Evolutionary conservation across 2,797 vertebrate species (phyloP), one percentile per base, ranked within the genome.

Genomic region (Knipowitschia caucasica): DNA sequence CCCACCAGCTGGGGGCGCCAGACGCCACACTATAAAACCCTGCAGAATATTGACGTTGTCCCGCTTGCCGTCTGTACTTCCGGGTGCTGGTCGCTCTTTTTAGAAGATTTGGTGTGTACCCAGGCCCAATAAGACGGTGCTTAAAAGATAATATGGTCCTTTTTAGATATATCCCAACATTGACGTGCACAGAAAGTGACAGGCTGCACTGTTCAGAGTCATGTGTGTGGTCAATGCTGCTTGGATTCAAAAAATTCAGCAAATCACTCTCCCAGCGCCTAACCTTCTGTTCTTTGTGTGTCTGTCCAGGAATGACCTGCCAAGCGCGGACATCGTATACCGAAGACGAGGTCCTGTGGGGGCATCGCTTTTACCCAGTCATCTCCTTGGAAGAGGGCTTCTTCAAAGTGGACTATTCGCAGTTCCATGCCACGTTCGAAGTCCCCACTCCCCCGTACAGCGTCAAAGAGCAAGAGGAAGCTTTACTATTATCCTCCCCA

Each of bases 381-480:
- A 99, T 99, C 82, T 99, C 96, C 77, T 84, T 99, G 86, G 97
- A 99, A 71, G 97, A 99, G 42, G 97, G 97, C 7, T 99, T 99
- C 89, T 99, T 99, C 65, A 98, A 99, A 86, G 97, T 99, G 62
- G 97, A 99, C 88, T 99, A 99, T 67, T 99, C 97, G 20, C 97
- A 99, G 86, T 99, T 99, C 81, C 97, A 99, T 3, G 95, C 94
- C 50, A 99, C 96, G 0, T 99, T 99, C 38, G 97, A 99, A 88
- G 96, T 99, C 39, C 92, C 92, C 53, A 98, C 96, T 0, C 71
- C 95, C 3, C 94, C 95, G 0, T 94, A 97, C 84, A 99, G 97
- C 14, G 94, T 96, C 34, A 99, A 99, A 87, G 96, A 99, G 80
- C 93, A 96, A 65, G 96, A 99, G 73, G 97, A 99, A 80, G 95